phyloP scores from a whole-genome alignment of 2,888 invertebrate species.

The Phortica magna region DNA sequence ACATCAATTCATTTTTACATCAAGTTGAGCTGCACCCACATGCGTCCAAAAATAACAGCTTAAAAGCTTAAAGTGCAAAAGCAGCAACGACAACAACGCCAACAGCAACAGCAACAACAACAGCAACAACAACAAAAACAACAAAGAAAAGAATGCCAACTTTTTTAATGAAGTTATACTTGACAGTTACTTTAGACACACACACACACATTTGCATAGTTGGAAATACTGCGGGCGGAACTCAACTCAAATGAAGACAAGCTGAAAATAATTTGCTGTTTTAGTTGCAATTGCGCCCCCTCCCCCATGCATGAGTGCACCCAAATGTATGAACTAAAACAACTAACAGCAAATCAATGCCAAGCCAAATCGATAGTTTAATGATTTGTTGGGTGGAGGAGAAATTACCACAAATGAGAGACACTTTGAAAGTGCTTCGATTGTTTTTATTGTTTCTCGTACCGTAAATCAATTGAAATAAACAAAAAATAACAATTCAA shows the following conservation, averaged over 20 bases:
- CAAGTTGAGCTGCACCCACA: neutral
- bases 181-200: too few relatives aligned
- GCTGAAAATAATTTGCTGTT: too few relatives aligned
- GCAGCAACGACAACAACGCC: too few relatives aligned
- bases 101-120: too few relatives aligned
- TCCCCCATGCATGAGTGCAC: too few relatives aligned
- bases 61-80: too few relatives aligned
- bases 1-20: neutral
- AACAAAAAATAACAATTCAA: too few relatives aligned
- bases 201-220: neutral
- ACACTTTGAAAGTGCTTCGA: neutral
- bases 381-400: neutral
- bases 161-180: neutral
- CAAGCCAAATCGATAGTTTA: neutral
- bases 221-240: neutral
- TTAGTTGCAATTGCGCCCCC: too few relatives aligned
- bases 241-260: too few relatives aligned
- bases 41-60: neutral
- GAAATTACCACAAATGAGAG: neutral
- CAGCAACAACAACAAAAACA: too few relatives aligned
- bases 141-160: neutral
- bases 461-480: too few relatives aligned
- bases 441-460: neutral
- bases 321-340: too few relatives aligned
- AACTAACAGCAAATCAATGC: neutral